Conservation (phyloP, 2,888 invertebrate species). For the Athripsodes cinereus region DNA sequence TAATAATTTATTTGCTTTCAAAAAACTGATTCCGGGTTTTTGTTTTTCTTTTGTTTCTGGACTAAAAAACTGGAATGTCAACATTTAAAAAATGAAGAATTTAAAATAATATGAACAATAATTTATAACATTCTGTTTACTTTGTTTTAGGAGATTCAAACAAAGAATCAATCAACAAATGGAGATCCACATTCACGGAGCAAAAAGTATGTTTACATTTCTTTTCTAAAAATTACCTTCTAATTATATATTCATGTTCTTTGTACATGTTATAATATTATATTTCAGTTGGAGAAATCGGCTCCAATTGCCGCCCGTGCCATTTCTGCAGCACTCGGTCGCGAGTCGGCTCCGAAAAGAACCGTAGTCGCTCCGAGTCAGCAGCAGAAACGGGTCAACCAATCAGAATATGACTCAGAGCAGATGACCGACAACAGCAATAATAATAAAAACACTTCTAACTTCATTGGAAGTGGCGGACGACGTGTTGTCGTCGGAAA, state of each 20-base stretch:
- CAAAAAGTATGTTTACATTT: conserved; percentile 20
- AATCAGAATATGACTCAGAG: background rate
- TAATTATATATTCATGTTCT: too few relatives aligned
- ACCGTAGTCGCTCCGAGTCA: background rate
- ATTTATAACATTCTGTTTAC: background rate
- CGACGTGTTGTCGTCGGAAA: conserved; percentile 15
- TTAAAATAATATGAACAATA: too few relatives aligned
- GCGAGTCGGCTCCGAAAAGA: conserved; percentile 12
- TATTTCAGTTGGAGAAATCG: conserved; percentile 23
- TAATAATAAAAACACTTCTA: background rate
- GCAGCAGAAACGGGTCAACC: background rate
- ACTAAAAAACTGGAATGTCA: too few relatives aligned
- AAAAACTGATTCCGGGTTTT: too few relatives aligned
- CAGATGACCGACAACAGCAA: background rate
- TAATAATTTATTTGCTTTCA: too few relatives aligned
- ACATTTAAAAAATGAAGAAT: too few relatives aligned
- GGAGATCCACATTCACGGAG: conserved; percentile 26
- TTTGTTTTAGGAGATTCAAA: conserved; percentile 7
- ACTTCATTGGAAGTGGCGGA: background rate
- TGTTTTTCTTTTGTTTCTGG: too few relatives aligned
- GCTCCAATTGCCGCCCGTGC: conserved; percentile 24
- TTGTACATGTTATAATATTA: too few relatives aligned
- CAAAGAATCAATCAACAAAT: conserved; percentile 18
- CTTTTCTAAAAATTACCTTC: too few relatives aligned
- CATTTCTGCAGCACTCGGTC: conserved; percentile 22